These are phyloP conservation scores for Cotesia chilonis DNA, from an alignment of 1,140 invertebrate genomes.

Conservation along the genomic window DNA sequence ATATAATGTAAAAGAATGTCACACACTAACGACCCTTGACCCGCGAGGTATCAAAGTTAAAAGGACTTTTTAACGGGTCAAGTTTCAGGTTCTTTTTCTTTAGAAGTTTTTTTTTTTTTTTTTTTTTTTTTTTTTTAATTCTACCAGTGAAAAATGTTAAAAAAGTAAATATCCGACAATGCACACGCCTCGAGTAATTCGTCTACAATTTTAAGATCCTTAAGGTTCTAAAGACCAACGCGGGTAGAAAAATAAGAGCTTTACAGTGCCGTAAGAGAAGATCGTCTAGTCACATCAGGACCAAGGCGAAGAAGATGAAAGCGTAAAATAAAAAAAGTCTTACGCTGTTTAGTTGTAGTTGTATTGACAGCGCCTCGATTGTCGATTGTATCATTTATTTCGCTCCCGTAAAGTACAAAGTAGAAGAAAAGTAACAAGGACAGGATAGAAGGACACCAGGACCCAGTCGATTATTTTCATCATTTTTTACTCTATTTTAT, in stretches of 20 bases:
- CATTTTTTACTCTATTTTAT: conserved; percentile 35
- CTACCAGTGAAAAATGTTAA: conserved; percentile 31
- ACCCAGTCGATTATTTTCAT: conserved; percentile 47
- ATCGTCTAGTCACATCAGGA: background rate
- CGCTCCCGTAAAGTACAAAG: conserved; percentile 34
- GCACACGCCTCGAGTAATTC: conserved; percentile 34
- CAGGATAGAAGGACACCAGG: background rate
- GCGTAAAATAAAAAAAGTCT: conserved; percentile 7
- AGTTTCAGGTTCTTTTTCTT: conserved; percentile 50
- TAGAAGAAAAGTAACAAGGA: conserved; percentile 14
- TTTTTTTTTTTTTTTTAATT: conserved; percentile 48
- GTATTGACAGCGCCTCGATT: conserved; percentile 42
- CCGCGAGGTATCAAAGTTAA: background rate
- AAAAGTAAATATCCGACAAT: conserved; percentile 28
- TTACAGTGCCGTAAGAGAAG: too few relatives aligned
- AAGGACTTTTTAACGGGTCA: conserved; percentile 58
- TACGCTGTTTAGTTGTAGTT: conserved; percentile 27
- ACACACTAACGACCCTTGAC: too few relatives aligned
- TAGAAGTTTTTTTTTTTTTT: conserved; percentile 43
- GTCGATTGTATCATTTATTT: conserved; percentile 58
- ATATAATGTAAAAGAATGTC: too few relatives aligned
- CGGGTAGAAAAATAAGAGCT: conserved; percentile 3
- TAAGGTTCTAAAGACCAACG: background rate
- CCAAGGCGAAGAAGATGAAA: background rate
- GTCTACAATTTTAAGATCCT: conserved; percentile 5